Base-by-base conservation (phyloP, 2,113 vertebrate species). In the Podilymbus podiceps region DNA sequence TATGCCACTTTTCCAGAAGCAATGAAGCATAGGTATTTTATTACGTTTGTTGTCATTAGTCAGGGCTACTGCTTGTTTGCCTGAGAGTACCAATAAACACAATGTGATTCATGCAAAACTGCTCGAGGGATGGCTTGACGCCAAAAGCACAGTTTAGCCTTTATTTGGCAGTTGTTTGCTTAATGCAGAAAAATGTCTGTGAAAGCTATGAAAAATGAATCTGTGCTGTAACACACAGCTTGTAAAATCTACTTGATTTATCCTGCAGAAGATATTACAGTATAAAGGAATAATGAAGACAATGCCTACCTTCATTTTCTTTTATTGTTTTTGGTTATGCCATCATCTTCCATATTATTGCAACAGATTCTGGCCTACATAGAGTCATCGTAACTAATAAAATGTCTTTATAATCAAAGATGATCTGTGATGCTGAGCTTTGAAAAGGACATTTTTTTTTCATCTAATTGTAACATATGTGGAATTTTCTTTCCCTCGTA, bases 131-230 rank as follows among this genome's bases (percentile, higher is more conserved):
- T 88, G 88, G 85, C 85, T 94, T 58, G 64, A 56, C 44, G 94
- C 93, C 92, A 94, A 60, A 92, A 86, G 47, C 68, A 86, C 76
- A 81, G 79, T 95, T 96, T 96, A 96, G 83, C 92, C 56, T 94
- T 96, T 93, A 90, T 96, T 93, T 96, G 90, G 35, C 96, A 93
- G 76, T 95, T 92, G 86, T 93, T 97, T 93, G 21, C 83, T 84
- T 95, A 93, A 92, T 93, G 93, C 93, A 93, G 92, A 95, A 94
- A 96, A 89, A 95, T 94, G 47, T 92, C 35, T 95, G 28, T 87
- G 86, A 96, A 94, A 93, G 73, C 93, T 92, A 90, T 92, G 90
- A 93, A 95, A 95, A 96, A 96, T 92, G 88, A 90, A 93, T 90
- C 86, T 95, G 56, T 90, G 17, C 94, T 95, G 86, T 93, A 92